A percentile compares a stretch with the other conserved stretches of the same genome.
These are phyloP conservation scores for Vesta saturnalis DNA, from an alignment of 2,888 invertebrate genomes.

Conservation along the genomic window DNA sequence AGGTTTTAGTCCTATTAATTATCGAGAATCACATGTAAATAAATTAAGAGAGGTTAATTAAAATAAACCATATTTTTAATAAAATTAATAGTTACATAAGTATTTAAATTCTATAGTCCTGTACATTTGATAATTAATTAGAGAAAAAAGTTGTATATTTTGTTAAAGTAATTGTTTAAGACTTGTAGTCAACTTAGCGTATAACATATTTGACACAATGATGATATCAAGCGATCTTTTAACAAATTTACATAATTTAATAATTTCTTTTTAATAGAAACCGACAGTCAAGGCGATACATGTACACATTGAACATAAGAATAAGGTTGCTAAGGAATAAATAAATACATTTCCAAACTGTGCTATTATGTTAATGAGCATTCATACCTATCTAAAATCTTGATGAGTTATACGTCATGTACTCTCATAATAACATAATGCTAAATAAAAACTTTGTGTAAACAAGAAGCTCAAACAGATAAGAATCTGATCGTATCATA, in stretches of 20 bases:
- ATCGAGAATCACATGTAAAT: no score
- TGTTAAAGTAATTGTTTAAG: no score
- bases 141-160: no score
- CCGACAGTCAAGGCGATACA: neutral
- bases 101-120: no score
- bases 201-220: neutral
- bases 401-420: conserved; percentile 39
- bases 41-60: no score
- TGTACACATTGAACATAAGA: neutral
- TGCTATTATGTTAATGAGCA: conserved; percentile 3
- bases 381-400: conserved; percentile 32
- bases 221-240: neutral
- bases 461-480: conserved; percentile 38
- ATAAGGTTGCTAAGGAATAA: conserved; percentile 1
- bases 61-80: no score
- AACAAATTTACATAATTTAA: neutral
- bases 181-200: conserved; percentile 15
- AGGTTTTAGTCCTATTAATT: no score
- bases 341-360: neutral
- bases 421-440: conserved; percentile 38
- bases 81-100: no score
- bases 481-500: conserved; percentile 39
- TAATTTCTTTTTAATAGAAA: neutral
- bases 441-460: conserved; percentile 36
- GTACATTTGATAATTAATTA: no score